Base-by-base conservation (phyloP, 2,888 invertebrate species). In the Ichneumoninae sp. region DNA sequence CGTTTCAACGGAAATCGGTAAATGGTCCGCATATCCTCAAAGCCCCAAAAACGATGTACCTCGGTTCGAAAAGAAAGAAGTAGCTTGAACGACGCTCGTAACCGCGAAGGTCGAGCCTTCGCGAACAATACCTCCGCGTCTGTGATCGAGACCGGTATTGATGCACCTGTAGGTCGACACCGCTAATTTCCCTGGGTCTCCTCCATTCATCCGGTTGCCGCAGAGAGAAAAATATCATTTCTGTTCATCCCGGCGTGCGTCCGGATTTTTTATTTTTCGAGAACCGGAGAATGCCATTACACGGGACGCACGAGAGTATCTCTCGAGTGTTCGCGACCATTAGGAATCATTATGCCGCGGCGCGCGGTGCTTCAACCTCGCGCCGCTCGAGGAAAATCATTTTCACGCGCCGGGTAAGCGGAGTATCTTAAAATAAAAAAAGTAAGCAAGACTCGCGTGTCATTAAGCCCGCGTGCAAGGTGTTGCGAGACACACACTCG, bases 21-120 rank as follows among this genome's bases (percentile, higher is more conserved):
- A 92, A 92, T 92, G 91, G 89, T 89, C 90, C 92, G 91, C 88
- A 90, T 91, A 89, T 92, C 91, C 92, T 88, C 88, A n/a, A 76
- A 65, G 1, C 13, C 33, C 26, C 50, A 4, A 10, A 50, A 16
- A 60, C 50, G 65, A 22, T 22, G 19, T 52, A 74, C 40, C 52
- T 63, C 40, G 54, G 13, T 47, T 40, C 69, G 47, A 44, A 65
- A 60, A 44, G 36, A 80, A 83, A 63, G 65, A 52, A 75, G 19
- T 19, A 19, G 19, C 19, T 19, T 19, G 19, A 68, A 47, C 81
- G 76, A 85, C 66, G 75, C 60, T 26, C 54, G 71, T 66, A 80
- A 73, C 71, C 71, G 68, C 76, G 68, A 71, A 71, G 57, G 44
- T 76, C 70, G 65, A 76, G 82, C 75, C 65, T 19, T 33, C 74